Conservation (phyloP, 2,113 vertebrate species). For the Microcebus griseorufus region DNA sequence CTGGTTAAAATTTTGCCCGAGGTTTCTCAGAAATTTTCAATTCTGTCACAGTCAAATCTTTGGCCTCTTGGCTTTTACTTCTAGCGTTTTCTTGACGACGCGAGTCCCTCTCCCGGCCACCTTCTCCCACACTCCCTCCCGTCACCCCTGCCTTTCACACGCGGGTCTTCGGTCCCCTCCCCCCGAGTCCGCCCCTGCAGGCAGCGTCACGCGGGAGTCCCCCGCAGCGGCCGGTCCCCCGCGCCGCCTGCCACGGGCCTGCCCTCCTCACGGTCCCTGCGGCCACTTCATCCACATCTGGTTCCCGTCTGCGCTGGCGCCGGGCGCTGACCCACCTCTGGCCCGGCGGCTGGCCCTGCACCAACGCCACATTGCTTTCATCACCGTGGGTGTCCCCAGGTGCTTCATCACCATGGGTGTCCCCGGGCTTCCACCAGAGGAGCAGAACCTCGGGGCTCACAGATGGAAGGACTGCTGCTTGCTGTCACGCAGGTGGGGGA, state of each 20-base stretch:
- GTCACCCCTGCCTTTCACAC: too few relatives aligned
- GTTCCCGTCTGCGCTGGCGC: neutral
- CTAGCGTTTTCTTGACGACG: neutral
- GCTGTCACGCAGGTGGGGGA: neutral
- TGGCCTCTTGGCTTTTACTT: neutral
- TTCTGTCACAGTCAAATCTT: too few relatives aligned
- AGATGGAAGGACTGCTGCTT: fast-evolving
- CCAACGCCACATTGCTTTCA: fast-evolving
- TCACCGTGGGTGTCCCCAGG: neutral
- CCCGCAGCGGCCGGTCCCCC: neutral
- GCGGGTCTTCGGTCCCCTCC: fast-evolving
- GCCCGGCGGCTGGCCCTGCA: fast-evolving
- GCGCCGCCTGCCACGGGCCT: fast-evolving
- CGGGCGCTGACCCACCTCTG: neutral
- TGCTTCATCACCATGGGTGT: too few relatives aligned
- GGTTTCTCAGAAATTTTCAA: neutral
- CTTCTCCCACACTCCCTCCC: fast-evolving
- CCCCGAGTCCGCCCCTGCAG: neutral
- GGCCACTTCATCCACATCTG: fast-evolving
- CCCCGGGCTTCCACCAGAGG: neutral
- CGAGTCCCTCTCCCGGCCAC: fast-evolving
- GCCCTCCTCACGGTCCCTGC: neutral
- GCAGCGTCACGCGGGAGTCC: fast-evolving
- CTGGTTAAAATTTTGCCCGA: neutral
- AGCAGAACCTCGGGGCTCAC: neutral